Conservation (phyloP, 2,113 vertebrate genomes). For the Callipepla californica region DNA sequence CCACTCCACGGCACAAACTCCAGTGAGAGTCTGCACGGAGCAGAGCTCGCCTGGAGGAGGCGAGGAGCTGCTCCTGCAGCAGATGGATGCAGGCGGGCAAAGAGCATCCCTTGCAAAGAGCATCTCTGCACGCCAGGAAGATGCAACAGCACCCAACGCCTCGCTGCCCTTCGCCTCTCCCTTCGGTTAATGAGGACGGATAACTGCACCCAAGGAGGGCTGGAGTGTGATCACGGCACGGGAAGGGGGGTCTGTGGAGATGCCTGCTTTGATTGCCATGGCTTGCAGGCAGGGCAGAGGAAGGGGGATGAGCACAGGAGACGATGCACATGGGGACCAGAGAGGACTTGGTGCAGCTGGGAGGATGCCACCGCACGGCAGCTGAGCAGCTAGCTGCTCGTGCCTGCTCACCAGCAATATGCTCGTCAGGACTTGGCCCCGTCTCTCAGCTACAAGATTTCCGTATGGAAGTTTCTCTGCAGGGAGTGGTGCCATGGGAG, state of each 20-base stretch:
- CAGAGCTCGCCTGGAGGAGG: background rate
- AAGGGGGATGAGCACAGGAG: background rate
- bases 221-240: fast-evolving
- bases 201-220: fast-evolving
- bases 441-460: constrained; percentile 57
- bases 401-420: constrained; percentile 70
- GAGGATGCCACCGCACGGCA: constrained; percentile 53
- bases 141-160: fast-evolving
- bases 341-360: background rate
- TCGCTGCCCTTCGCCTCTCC: background rate
- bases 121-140: fast-evolving
- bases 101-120: background rate
- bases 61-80: background rate
- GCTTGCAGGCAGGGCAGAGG: background rate
- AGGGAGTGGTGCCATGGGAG: background rate
- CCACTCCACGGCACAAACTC: background rate
- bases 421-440: constrained; percentile 49
- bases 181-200: background rate
- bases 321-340: background rate
- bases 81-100: background rate
- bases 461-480: constrained; percentile 52
- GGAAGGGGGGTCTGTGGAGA: fast-evolving
- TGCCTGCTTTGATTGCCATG: fast-evolving
- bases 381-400: constrained; percentile 49
- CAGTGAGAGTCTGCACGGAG: fast-evolving